Conservation (phyloP, 2,888 invertebrate species). For the Lomographa bimaculata region DNA sequence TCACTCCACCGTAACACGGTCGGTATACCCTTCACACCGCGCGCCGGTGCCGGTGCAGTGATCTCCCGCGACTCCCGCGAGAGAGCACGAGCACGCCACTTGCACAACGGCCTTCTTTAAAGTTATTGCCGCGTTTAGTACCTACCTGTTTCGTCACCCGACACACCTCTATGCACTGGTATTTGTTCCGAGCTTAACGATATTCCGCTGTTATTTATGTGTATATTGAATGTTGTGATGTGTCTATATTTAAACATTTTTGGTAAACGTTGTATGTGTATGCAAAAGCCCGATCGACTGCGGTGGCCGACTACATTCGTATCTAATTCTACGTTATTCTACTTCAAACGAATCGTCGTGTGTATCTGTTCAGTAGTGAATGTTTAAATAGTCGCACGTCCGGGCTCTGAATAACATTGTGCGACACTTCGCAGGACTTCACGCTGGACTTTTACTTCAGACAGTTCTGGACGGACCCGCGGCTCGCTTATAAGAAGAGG, state of each 20-base stretch:
- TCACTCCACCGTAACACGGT: no score
- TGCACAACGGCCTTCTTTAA: no score
- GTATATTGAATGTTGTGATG: slow-evolving; percentile 33
- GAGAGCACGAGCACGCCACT: no score
- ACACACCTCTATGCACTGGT: slow-evolving; percentile 16
- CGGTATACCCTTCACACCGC: no score
- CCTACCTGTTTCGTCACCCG: slow-evolving; percentile 12
- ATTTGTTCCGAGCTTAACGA: slow-evolving; percentile 28
- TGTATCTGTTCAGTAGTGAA: slow-evolving; percentile 5
- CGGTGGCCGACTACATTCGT: slow-evolving; percentile 7
- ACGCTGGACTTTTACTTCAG: slow-evolving; percentile 98
- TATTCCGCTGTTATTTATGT: slow-evolving; percentile 25
- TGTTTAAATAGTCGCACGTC: slow-evolving; percentile 1
- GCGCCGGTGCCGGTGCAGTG: no score
- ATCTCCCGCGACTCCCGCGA: neutral
- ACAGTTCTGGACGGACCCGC: slow-evolving; percentile 98
- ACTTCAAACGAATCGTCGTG: slow-evolving; percentile 20
- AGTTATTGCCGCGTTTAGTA: slow-evolving; percentile 2
- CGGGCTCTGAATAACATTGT: slow-evolving; percentile 1
- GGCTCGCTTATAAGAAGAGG: slow-evolving; percentile 93
- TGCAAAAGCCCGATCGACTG: slow-evolving; percentile 14
- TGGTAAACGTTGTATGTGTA: slow-evolving; percentile 13
- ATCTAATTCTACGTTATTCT: slow-evolving; percentile 3
- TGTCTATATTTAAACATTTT: slow-evolving; percentile 21
- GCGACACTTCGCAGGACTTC: slow-evolving; percentile 87